Percentiles rank a stretch among this genome's conserved stretches.
Conservation (phyloP, 2,113 vertebrate species). For the Cynocephalus volans region DNA sequence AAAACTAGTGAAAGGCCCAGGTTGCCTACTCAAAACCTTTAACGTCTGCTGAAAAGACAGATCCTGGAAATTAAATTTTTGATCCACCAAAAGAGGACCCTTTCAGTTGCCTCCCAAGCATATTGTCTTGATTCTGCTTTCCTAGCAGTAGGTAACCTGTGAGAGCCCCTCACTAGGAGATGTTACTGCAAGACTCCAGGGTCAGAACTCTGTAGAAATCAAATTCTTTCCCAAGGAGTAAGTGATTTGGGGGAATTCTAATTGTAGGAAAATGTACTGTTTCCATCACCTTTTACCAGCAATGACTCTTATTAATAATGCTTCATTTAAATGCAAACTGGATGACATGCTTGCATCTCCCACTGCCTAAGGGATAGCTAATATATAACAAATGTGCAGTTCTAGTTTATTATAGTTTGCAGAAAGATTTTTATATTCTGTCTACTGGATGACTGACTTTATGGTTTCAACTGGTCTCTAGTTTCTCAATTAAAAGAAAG, state of each 20-base stretch:
- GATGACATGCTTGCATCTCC: neutral
- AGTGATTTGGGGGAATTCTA: neutral
- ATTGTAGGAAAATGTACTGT: neutral
- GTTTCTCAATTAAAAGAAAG: conserved; percentile 55
- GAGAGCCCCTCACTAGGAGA: neutral
- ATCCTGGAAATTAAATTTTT: neutral
- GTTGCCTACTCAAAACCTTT: neutral
- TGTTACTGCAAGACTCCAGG: neutral
- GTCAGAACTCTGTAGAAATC: neutral
- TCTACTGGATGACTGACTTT: neutral
- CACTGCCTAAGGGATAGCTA: neutral
- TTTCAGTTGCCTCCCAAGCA: neutral
- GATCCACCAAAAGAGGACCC: neutral
- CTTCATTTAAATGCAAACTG: conserved; percentile 38
- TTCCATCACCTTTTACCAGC: neutral
- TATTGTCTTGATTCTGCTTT: neutral
- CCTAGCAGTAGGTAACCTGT: neutral
- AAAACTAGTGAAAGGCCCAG: neutral
- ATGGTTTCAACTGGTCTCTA: neutral
- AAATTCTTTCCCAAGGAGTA: neutral
- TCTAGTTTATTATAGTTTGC: conserved; percentile 45
- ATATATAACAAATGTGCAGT: neutral
- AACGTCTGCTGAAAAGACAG: neutral
- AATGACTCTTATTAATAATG: conserved; percentile 19
- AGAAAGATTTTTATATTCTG: conserved; percentile 30